These are phyloP conservation scores for Troides aeacus DNA, from an alignment of 2,888 invertebrate species.

Conservation along the genomic window DNA sequence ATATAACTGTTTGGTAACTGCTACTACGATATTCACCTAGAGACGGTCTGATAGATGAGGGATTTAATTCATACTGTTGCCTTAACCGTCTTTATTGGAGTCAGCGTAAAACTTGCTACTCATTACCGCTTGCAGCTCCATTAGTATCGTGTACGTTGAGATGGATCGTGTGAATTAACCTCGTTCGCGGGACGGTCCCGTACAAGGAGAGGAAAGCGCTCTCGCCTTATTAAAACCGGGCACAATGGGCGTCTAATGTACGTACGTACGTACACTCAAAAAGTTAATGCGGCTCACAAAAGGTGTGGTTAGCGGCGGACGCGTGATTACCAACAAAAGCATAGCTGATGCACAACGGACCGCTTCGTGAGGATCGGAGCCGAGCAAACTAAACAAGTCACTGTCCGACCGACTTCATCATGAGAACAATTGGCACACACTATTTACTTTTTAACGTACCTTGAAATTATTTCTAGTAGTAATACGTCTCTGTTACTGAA, in stretches of 20 bases:
- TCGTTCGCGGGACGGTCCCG: slow-evolving; percentile 51
- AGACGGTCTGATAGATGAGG: too few relatives aligned
- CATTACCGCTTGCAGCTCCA: too few relatives aligned
- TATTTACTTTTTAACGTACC: slow-evolving; percentile 3
- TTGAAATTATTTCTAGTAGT: too few relatives aligned
- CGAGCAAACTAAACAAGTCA: slow-evolving; percentile 14
- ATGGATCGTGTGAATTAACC: slow-evolving; percentile 55
- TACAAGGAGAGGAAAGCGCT: slow-evolving; percentile 54
- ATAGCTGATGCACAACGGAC: slow-evolving; percentile 23
- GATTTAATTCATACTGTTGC: too few relatives aligned
- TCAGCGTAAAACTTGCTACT: too few relatives aligned
- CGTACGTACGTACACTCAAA: slow-evolving; percentile 30
- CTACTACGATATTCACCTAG: too few relatives aligned
- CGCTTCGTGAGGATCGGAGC: slow-evolving; percentile 12
- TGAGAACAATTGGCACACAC: slow-evolving; percentile 14
- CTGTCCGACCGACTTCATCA: slow-evolving; percentile 12
- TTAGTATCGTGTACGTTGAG: slow-evolving; percentile 7
- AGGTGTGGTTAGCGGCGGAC: slow-evolving; percentile 31
- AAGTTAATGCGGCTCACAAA: slow-evolving; percentile 32
- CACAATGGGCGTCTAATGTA: slow-evolving; percentile 52
- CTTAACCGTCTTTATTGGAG: too few relatives aligned
- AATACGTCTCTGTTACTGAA: too few relatives aligned
- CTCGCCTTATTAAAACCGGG: slow-evolving; percentile 53
- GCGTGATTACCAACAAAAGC: slow-evolving; percentile 34
- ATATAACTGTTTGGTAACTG: too few relatives aligned